phyloP scores from a whole-genome alignment of 1,140 invertebrate species.

The Galendromus occidentalis region DNA sequence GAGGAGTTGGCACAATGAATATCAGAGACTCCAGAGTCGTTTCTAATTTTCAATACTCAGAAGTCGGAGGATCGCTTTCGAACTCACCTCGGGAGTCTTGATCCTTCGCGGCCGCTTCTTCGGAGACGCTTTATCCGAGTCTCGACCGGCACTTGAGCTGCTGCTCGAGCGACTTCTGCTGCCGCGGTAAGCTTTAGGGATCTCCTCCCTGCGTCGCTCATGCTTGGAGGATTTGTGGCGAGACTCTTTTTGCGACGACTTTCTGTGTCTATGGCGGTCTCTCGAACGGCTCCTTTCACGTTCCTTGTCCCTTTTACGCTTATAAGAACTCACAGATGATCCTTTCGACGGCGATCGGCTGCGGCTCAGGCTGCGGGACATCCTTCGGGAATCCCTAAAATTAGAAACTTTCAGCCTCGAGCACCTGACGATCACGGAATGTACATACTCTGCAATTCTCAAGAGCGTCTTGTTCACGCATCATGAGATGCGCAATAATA shows the following conservation, averaged over 20 bases:
- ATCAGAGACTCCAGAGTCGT: too few species aligned
- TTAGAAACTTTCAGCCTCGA: too few species aligned
- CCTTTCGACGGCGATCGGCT: not conserved
- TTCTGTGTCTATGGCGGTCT: not conserved
- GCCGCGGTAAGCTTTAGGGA: not conserved
- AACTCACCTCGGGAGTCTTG: not conserved
- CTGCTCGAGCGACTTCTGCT: not conserved
- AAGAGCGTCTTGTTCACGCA: too few species aligned
- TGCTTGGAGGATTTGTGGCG: not conserved
- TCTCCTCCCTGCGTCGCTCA: not conserved
- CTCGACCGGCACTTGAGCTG: not conserved
- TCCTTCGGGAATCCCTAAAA: not conserved
- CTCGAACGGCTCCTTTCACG: not conserved
- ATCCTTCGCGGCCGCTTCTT: not conserved
- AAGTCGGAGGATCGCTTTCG: too few species aligned
- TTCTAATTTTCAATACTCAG: too few species aligned
- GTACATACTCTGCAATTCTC: too few species aligned
- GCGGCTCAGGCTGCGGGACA: not conserved
- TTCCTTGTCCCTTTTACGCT: not conserved
- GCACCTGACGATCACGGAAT: too few species aligned
- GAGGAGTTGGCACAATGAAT: not conserved
- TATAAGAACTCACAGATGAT: not conserved
- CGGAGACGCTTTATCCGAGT: too few species aligned
- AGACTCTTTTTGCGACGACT: not conserved
- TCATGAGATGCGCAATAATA: too few species aligned